These are phyloP conservation scores for Tenthredo livida DNA, from an alignment of 2,888 invertebrate genomes.

Conservation along the genomic window DNA sequence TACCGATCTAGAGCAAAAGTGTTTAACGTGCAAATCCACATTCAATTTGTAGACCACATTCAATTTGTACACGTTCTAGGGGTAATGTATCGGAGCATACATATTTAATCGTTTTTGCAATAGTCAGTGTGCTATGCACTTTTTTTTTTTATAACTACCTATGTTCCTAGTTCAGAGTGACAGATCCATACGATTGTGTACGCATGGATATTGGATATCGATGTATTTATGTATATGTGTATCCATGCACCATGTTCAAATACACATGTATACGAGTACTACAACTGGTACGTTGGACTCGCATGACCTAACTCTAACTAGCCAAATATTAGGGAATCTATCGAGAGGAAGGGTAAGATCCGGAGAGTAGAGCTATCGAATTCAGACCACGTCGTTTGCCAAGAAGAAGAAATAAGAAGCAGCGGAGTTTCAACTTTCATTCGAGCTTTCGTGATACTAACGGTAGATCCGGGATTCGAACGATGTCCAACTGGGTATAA, in stretches of 20 bases:
- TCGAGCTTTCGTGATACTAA: conserved; percentile 66
- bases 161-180: neutral
- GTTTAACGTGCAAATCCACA: neutral
- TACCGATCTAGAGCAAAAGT: neutral
- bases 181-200: neutral
- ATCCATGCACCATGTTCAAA: neutral
- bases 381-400: conserved; percentile 71
- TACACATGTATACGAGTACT: conserved; percentile 9
- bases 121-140: neutral
- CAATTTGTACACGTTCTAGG: neutral
- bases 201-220: neutral
- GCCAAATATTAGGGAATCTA: conserved; percentile 46
- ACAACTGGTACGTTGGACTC: conserved; percentile 16
- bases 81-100: neutral
- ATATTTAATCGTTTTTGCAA: neutral
- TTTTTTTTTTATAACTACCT: neutral
- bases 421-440: conserved; percentile 70
- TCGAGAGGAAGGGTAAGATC: conserved; percentile 39
- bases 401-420: conserved; percentile 67
- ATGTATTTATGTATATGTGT: neutral
- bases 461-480: conserved; percentile 43
- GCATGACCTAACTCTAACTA: conserved; percentile 50
- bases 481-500: conserved; percentile 44
- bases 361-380: conserved; percentile 56
- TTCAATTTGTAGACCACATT: neutral